Evolutionary conservation across 2,888 invertebrate species (phyloP).

Genomic region (Lithosia quadra): DNA sequence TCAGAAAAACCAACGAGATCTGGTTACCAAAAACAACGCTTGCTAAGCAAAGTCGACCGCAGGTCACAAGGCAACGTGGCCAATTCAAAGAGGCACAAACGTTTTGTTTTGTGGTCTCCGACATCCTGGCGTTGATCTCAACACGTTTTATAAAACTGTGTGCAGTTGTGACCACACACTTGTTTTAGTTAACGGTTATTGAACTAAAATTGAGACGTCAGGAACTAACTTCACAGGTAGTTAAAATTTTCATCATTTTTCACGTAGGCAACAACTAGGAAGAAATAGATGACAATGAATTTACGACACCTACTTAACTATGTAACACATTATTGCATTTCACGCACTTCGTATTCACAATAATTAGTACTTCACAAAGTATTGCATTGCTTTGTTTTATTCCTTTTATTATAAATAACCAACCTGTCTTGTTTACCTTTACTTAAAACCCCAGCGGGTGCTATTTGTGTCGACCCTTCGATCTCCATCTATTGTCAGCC

Average conservation of each 20-base stretch:
- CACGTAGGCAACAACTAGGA: background rate
- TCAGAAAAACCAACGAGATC: background rate
- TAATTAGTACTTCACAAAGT: background rate
- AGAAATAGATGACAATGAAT: background rate
- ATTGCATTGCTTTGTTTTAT: background rate
- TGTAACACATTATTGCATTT: background rate
- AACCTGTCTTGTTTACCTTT: background rate
- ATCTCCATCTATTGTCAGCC: background rate
- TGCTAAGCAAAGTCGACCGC: conserved; percentile 8
- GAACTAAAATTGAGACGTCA: conserved; percentile 12
- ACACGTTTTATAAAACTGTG: conserved; percentile 15
- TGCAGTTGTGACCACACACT: conserved; percentile 10
- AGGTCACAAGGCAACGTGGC: conserved; percentile 11
- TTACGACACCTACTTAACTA: background rate
- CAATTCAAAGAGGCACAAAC: conserved; percentile 16
- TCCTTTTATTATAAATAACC: background rate
- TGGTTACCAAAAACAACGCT: background rate
- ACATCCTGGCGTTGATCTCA: conserved; percentile 15
- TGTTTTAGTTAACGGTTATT: conserved; percentile 17
- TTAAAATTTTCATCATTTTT: background rate
- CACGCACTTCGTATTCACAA: background rate
- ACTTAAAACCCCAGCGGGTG: background rate
- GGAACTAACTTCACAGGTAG: background rate
- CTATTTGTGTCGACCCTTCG: conserved; percentile 4
- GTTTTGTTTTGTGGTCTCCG: conserved; percentile 17